phyloP scores from a whole-genome alignment of 2,113 vertebrate genomes.

The Callionymus lyra region DNA sequence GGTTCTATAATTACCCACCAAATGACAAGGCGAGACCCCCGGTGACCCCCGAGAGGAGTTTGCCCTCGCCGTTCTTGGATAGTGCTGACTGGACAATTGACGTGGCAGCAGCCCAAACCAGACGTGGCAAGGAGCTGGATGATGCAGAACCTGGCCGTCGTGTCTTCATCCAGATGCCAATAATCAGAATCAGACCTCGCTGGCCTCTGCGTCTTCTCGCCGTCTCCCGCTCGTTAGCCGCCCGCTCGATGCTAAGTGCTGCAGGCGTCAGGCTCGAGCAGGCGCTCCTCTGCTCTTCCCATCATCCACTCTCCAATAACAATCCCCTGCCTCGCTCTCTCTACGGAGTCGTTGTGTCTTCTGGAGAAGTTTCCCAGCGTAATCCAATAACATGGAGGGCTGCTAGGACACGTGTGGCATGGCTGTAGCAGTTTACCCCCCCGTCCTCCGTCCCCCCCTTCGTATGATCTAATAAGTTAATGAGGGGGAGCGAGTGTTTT shows the following conservation, averaged over 20 bases:
- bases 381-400: constrained; percentile 56
- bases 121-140: constrained; percentile 41
- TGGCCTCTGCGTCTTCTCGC: constrained; percentile 35
- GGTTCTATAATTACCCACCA: constrained; percentile 58
- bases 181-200: constrained; percentile 50
- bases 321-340: constrained; percentile 31
- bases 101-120: constrained; percentile 47
- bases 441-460: too few species aligned
- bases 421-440: too few species aligned
- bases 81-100: constrained; percentile 56
- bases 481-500: constrained; percentile 52
- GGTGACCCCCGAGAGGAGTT: constrained; percentile 45
- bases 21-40: constrained; percentile 37
- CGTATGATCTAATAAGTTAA: constrained; percentile 59
- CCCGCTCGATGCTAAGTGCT: constrained; percentile 41
- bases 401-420: constrained; percentile 15
- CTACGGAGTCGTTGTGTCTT: constrained; percentile 53
- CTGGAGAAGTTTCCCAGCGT: constrained; percentile 48
- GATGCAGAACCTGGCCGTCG: constrained; percentile 35
- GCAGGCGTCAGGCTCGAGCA: constrained; percentile 29
- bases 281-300: constrained; percentile 27
- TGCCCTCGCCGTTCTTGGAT: constrained; percentile 44
- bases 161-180: constrained; percentile 36
- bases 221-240: constrained; percentile 41
- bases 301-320: constrained; percentile 43